Evolutionary conservation across 2,888 invertebrate species (phyloP), one percentile per base, ranked within the genome.

Genomic region (Cerastis rubricosa): DNA sequence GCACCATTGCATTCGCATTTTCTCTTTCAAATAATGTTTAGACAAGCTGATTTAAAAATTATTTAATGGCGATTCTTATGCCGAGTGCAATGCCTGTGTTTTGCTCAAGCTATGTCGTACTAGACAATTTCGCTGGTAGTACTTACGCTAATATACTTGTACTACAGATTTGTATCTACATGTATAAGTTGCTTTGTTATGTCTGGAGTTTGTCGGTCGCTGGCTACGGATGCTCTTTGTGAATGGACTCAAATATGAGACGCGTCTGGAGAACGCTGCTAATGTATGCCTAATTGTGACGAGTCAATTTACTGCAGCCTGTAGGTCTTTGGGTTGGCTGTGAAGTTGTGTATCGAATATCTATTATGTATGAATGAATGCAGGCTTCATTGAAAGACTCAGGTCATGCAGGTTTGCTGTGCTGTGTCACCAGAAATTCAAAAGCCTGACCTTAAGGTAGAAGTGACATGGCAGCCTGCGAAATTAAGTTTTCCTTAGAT

Each of bases 191-290:
- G 76, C 71, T 85, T 90, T 90, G 91, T 92, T 92, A 87, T 91
- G 91, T 91, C 91, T 91, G 89, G 86, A 87, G 89, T 90, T 91
- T 89, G 92, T 90, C 89, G 91, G 89, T 81, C 82, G 83, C 82
- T 79, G 83, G 81, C 83, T 78, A 78, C 89, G 90, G 90, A 92
- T 90, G 90, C 79, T 88, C 90, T 90, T 91, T 90, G 91, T 90
- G 82, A 83, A 25, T 43, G 14, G 43, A 64, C 43, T 64, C 76
- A 87, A 87, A 88, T 81, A 79, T 84, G 84, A 89, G 87, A 86
- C 81, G 68, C 74, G 86, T 75, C 73, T 72, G 49, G 69, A 73
- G 81, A 64, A 51, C 59, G 59, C 11, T 71, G 74, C 51, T 78
- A 22, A 67, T 71, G 54, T 72, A 43, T 2, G 71, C 66, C 22